Base-by-base conservation (phyloP, 2,797 vertebrate species). In the Lophius americanus region DNA sequence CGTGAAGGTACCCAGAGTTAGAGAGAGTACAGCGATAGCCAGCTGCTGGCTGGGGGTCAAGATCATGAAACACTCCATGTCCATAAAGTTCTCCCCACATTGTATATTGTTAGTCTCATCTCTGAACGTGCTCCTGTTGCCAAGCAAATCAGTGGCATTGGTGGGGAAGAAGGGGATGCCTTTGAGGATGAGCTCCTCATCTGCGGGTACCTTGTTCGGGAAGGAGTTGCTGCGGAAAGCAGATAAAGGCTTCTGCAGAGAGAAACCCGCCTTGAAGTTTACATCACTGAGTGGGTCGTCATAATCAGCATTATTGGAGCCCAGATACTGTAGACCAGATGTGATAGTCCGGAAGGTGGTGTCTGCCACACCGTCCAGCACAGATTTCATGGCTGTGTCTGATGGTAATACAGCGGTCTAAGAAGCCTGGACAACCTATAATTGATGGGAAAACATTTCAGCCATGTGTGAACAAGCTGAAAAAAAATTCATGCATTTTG, bases 1-100 rank as follows among this genome's bases (percentile, higher is more conserved):
- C 0, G 98, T 99, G 92, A 99, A 99, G 55, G 98, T 98, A 53
- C 98, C 98, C 88, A 99, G 85, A 0, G 96, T 99, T 80, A 99
- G 95, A 0, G 98, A 97, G 85, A 99, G 88, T 63, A 98, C 95
- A 0, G 98, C 97, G 0, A 99, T 95, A 33, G 97, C 98, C 85
- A 99, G 87, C 93, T 99, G 98, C 92, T 99, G 97, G 84, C 96
- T 97, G 56, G 97, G 98, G 36, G 96, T 99, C 88, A 99, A 92
- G 80, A 99, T 98, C 98, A 99, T 99, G 88, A 99, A 99, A 76
- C 98, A 99, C 83, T 99, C 98, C 98, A 99, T 99, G 94, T 99
- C 98, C 98, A 99, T 98, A 75, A 99, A 99, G 94, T 99, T 99
- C 92, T 98, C 97, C 43, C 98, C 97, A 13, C 98, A 99, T 65